These are phyloP conservation scores for Apocrypta bakeri DNA, from an alignment of 1,140 invertebrate species.

Conservation along the genomic window DNA sequence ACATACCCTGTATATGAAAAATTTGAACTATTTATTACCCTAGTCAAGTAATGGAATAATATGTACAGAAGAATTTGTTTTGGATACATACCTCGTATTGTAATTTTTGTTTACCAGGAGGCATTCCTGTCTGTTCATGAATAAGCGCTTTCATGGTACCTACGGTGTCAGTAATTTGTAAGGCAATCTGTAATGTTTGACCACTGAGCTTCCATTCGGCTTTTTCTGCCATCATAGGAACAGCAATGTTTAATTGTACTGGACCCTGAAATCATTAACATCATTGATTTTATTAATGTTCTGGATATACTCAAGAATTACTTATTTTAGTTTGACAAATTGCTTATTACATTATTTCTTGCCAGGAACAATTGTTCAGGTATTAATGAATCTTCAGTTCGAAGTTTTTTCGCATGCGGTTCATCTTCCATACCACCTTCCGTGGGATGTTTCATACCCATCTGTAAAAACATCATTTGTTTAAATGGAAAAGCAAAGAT, in stretches of 20 bases:
- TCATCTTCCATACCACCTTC: constrained; percentile 82
- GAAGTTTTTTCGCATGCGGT: constrained; percentile 89
- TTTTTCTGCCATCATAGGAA: constrained; percentile 91
- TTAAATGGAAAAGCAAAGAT: background rate
- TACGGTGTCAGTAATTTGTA: constrained; percentile 88
- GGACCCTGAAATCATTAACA: constrained; percentile 74
- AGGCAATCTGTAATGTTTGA: constrained; percentile 86
- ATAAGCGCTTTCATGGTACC: constrained; percentile 92
- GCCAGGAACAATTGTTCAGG: constrained; percentile 90
- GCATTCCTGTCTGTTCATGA: constrained; percentile 92
- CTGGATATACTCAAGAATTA: background rate
- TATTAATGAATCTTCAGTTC: constrained; percentile 94
- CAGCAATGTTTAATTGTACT: constrained; percentile 84
- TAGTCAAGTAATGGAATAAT: background rate
- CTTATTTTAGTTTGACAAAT: background rate
- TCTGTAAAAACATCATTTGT: constrained; percentile 53
- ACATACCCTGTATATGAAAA: constrained; percentile 84
- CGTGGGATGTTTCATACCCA: constrained; percentile 74
- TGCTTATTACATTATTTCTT: constrained; percentile 75
- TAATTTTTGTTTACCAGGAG: constrained; percentile 98
- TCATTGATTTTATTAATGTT: background rate
- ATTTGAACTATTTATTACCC: background rate
- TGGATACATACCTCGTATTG: constrained; percentile 84
- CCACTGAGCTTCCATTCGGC: constrained; percentile 97
- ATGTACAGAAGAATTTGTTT: background rate